phyloP scores from a whole-genome alignment of 2,113 vertebrate genomes.

The Zosterops lateralis region DNA sequence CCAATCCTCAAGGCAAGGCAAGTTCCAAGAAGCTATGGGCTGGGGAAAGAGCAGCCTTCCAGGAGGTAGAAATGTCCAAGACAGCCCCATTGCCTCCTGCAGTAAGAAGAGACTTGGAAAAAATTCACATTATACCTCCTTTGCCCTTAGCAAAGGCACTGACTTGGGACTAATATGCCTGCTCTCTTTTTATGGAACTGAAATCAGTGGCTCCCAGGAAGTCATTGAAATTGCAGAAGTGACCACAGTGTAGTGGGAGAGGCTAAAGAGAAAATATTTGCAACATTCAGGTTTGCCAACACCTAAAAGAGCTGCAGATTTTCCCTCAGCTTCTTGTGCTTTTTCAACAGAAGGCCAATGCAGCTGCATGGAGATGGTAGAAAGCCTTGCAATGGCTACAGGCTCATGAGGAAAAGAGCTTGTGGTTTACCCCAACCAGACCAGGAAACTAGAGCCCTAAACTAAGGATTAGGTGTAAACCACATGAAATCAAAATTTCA shows the following conservation, averaged over 20 bases:
- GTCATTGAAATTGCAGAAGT: background rate
- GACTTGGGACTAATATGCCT: background rate
- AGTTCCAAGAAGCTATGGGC: fast-evolving
- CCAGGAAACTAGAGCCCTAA: background rate
- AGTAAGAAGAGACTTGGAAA: background rate
- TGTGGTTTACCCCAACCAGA: background rate
- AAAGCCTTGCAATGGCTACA: background rate
- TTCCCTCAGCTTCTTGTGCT: background rate
- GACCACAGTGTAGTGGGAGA: background rate
- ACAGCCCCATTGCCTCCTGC: background rate
- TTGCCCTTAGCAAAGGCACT: background rate
- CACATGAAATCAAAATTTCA: background rate
- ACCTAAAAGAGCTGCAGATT: background rate
- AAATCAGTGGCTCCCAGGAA: background rate
- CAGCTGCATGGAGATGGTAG: background rate
- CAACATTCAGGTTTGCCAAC: background rate
- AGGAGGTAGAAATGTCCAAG: background rate
- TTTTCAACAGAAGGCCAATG: background rate
- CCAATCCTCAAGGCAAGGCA: background rate
- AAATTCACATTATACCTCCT: background rate
- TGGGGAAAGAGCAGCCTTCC: background rate
- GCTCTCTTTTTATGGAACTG: background rate
- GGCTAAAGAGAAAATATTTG: background rate
- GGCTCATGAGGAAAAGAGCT: background rate
- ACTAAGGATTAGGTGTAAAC: background rate